Evolutionary conservation across 2,113 vertebrate genomes (phyloP), one percentile per base, ranked within the genome.

Genomic region (Plecotus auritus): DNA sequence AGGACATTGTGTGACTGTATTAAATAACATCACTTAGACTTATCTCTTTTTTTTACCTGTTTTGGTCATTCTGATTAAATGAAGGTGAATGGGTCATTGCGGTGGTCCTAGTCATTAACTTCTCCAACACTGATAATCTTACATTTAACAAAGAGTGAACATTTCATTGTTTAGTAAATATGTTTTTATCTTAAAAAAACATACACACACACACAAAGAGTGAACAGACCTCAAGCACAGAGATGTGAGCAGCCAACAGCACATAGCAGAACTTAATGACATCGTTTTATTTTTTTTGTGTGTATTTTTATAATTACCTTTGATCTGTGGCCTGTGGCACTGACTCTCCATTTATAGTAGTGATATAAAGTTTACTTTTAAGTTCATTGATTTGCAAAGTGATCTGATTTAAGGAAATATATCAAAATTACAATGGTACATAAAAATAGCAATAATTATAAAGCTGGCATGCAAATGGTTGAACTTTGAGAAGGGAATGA

Each of bases 241-340:
- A 92, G 56, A 35, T 10, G 12, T 93, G 85, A 42, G 37, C 30
- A 70, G n/a, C 85, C 35, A 88, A 59, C 9, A 83, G 17, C 7
- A 54, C 28, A 20, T 2, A 69, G 47, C 30, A 77, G 59, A 85
- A 82, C n/a, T 42, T 90, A 88, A 76, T 74, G 17, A 84, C 56
- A 67, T 28, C 5, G 4, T 49, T 93, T 76, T 82, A 6, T 42
- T 90, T 67, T 69, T 17, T 37, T 78, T 40, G 8, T 49, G 37
- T n/a, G 72, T 47, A 54, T 47, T 91, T 94, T 89, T 94, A 73
- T 4, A 90, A 16, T 86, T 92, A 84, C 13, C 42, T 97, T 96
- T 85, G 74, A 59, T 84, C n/a, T 85, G 13, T 61, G 40, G 49
- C 70, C 47, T 45, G 22, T 70, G 42, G 74, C n/a, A 80, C n/a